phyloP scores from a whole-genome alignment of 2,113 vertebrate genomes.

The Polypterus senegalus region DNA sequence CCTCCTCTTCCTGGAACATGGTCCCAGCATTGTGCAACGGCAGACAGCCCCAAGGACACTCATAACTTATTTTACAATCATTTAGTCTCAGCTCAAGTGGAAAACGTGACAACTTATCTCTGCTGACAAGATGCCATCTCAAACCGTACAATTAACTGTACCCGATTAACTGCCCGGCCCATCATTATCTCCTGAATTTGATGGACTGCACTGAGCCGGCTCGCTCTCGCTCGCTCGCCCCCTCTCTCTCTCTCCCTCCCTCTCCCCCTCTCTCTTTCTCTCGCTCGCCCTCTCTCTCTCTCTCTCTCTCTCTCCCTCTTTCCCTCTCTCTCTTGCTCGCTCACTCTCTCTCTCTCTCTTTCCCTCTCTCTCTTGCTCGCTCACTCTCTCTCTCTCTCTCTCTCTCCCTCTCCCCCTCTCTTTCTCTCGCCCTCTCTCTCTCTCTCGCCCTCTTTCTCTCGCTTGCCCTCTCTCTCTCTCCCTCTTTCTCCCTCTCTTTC shows the following conservation, averaged over 20 bases:
- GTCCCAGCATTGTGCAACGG: slow-evolving; percentile 61
- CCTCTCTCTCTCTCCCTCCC: slow-evolving; percentile 6
- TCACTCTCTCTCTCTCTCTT: background rate
- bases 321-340: too few species aligned
- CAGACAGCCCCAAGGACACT: slow-evolving; percentile 94
- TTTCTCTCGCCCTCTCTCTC: too few species aligned
- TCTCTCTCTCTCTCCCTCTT: too few species aligned
- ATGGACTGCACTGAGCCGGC: slow-evolving; percentile 36
- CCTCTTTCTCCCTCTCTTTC: background rate
- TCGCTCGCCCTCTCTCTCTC: too few species aligned
- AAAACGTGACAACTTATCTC: slow-evolving; percentile 99
- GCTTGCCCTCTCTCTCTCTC: too few species aligned
- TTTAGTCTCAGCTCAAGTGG: slow-evolving; percentile 99
- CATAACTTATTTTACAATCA: slow-evolving; percentile 99
- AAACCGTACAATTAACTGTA: slow-evolving; percentile 83
- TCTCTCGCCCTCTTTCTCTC: too few species aligned
- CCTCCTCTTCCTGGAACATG: slow-evolving; percentile 45
- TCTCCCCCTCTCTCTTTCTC: too few species aligned
- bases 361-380: background rate
- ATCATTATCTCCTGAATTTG: slow-evolving; percentile 57
- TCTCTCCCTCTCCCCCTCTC: too few species aligned
- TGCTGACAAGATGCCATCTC: slow-evolving; percentile 88
- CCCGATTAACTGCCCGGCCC: slow-evolving; percentile 74
- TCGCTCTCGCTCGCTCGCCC: slow-evolving; percentile 4
- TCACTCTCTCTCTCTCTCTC: too few species aligned